Conservation (phyloP, 2,888 invertebrate species). For the Byasa hedistus region DNA sequence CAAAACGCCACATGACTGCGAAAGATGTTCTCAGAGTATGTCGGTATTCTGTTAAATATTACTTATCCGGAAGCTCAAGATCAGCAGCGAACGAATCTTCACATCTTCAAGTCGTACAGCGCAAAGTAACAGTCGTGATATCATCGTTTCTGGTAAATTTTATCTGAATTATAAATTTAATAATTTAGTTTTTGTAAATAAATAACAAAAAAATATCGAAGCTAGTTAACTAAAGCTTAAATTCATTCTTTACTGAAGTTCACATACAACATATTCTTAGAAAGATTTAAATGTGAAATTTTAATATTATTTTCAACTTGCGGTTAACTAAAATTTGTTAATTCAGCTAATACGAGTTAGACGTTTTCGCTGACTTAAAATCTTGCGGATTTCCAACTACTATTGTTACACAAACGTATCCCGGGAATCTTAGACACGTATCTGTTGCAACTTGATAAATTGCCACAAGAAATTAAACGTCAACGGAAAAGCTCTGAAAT, state of each 20-base stretch:
- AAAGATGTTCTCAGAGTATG: too few relatives aligned
- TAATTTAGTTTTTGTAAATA: too few relatives aligned
- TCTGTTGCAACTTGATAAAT: conserved; percentile 58
- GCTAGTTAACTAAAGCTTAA: too few relatives aligned
- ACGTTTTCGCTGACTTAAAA: conserved; percentile 58
- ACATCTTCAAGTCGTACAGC: too few relatives aligned
- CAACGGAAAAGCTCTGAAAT: conserved; percentile 28
- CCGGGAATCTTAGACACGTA: conserved; percentile 53
- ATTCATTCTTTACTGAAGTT: background rate
- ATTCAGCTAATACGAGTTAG: conserved; percentile 36
- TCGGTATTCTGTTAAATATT: too few relatives aligned
- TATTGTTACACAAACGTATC: conserved; percentile 50
- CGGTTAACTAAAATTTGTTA: too few relatives aligned
- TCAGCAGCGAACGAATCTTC: too few relatives aligned
- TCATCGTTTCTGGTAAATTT: too few relatives aligned
- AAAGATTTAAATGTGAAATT: background rate
- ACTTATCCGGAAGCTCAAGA: too few relatives aligned
- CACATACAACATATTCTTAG: background rate
- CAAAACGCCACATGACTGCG: too few relatives aligned
- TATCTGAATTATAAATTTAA: too few relatives aligned
- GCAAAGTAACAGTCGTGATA: too few relatives aligned
- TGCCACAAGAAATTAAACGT: conserved; percentile 42
- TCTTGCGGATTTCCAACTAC: conserved; percentile 46
- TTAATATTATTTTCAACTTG: conserved; percentile 11
- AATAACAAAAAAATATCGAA: background rate